Evolutionary conservation across 1,140 invertebrate species (phyloP).

Genomic region (Maniola jurtina): DNA sequence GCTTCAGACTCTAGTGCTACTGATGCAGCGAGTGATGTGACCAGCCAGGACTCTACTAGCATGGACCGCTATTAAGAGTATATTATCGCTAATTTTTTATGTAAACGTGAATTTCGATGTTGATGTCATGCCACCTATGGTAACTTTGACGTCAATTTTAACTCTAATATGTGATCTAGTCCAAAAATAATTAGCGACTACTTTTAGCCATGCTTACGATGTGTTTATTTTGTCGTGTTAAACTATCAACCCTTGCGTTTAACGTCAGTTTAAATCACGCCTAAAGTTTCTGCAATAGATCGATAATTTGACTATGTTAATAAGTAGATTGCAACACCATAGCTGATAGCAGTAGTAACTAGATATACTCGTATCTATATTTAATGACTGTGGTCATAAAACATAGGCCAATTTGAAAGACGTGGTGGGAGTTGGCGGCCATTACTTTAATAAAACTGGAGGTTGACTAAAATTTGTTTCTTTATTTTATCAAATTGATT

Average conservation of each 20-base stretch:
- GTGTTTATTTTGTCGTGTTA: not conserved
- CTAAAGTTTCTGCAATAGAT: too few species aligned
- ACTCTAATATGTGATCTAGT: not conserved
- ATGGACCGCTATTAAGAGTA: conserved; percentile 32
- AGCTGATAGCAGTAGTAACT: not conserved
- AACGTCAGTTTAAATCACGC: too few species aligned
- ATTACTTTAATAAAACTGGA: not conserved
- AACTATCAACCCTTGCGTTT: too few species aligned
- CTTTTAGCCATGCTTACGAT: not conserved
- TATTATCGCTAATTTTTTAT: not conserved
- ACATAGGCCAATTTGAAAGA: not conserved
- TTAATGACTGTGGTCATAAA: too few species aligned
- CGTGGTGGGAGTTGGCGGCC: not conserved
- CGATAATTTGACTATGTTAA: too few species aligned
- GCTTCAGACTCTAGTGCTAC: conserved; percentile 49
- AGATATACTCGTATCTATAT: not conserved
- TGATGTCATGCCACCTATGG: too few species aligned
- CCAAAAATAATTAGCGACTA: not conserved
- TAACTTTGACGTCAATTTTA: not conserved
- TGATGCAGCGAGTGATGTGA: conserved; percentile 69
- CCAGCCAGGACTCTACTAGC: conserved; percentile 58
- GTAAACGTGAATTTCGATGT: not conserved
- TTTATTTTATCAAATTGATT: not conserved
- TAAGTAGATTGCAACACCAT: not conserved
- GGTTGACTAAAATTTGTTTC: conserved; percentile 1